Percentiles rank a stretch among this genome's conserved stretches.
phyloP scores from a whole-genome alignment of 2,113 vertebrate genomes.

The Pygoscelis adeliae region DNA sequence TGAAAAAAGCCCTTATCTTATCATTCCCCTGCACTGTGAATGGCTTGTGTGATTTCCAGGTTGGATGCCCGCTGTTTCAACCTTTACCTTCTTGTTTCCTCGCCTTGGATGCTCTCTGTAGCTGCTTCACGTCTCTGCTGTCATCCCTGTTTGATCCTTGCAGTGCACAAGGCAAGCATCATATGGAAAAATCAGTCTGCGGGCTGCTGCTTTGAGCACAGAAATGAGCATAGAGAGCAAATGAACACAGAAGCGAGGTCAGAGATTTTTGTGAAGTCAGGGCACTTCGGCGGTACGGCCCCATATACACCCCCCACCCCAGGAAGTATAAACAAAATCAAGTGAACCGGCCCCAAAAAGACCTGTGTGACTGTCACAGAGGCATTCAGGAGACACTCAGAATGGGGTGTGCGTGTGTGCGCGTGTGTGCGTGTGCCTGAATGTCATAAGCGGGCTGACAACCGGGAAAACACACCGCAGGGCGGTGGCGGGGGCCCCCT shows the following conservation, averaged over 20 bases:
- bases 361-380: rapidly evolving
- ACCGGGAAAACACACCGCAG: rapidly evolving
- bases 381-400: neutral
- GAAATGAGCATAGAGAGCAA: neutral
- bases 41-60: neutral
- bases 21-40: neutral
- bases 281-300: no score
- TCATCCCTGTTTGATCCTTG: neutral
- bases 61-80: neutral
- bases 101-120: neutral
- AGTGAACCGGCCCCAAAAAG: neutral
- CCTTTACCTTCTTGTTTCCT: neutral
- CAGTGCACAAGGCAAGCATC: no score
- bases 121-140: neutral
- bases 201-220: neutral
- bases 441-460: rapidly evolving
- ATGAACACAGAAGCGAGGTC: neutral
- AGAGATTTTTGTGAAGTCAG: neutral
- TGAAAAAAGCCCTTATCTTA: neutral
- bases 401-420: rapidly evolving
- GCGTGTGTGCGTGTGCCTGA: no score
- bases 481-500: no score
- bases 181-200: rapidly evolving
- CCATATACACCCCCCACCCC: no score
- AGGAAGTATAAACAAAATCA: rapidly evolving